Evolutionary conservation across 2,113 vertebrate genomes (phyloP), one percentile per base, ranked within the genome.

Genomic region (Pelecanus crispus): DNA sequence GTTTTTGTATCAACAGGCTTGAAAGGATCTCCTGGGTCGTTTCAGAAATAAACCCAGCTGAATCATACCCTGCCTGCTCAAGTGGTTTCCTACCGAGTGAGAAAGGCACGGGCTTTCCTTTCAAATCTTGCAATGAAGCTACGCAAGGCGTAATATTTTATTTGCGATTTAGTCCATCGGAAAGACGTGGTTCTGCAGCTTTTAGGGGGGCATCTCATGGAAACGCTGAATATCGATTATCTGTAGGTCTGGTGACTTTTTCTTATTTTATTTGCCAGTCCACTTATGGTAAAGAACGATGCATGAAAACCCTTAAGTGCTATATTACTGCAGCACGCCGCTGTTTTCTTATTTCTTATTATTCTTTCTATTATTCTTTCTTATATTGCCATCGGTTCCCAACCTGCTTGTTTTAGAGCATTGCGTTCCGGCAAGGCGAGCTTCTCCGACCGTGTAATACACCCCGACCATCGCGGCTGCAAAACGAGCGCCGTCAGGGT

Each of bases 371-470:
- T 58, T 91, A 24, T 17, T 59, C 29, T 55, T 50, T 49, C 59
- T 80, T 28, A 4, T 2, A 3, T 47, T 34, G 38, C 42, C 20
- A 1, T 32, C 2, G 0, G 22, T 67, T 72, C 40, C 81, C 62
- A 55, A 11, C 9, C 6, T 5, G 3, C 63, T 83, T 24, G 15
- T n/a, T 18, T 45, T 18, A 7, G 45, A 70, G 36, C 34, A 1
- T 9, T 5, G 49, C 11, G 61, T 70, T 34, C 34, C 21, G 38
- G 82, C 42, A 36, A 61, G 55, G 22, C 1, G 3, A 53, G 56
- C 55, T 74, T 7, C 55, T 74, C 42, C 9, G 1, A 5, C 26
- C 13, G 0, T 0, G 12, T 28, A 0, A 9, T 2, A 11, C 4
- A 4, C 62, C 55, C 38, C n/a, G 55, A 34, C n/a, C 40, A 4